These are phyloP conservation scores for Terrapene triunguis DNA, from an alignment of 2,113 vertebrate species.

Conservation along the genomic window DNA sequence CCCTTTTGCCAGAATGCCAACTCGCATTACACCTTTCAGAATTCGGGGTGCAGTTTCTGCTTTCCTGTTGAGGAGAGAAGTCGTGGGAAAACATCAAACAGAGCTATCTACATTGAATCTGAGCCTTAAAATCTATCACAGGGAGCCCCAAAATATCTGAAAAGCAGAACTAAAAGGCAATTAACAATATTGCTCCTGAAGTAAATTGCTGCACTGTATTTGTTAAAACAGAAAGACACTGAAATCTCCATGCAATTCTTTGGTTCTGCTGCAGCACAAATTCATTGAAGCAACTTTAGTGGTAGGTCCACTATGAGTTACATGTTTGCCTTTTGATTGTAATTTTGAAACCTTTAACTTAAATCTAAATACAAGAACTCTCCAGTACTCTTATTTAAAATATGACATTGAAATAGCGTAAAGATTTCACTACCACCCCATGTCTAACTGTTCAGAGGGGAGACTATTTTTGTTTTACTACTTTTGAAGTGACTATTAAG, in stretches of 20 bases:
- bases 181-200: neutral
- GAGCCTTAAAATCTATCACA: neutral
- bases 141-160: neutral
- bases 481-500: neutral
- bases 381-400: neutral
- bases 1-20: slow-evolving; percentile 88
- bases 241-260: neutral
- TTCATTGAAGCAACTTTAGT: neutral
- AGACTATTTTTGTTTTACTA: neutral
- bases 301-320: neutral
- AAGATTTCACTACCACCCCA: neutral
- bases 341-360: neutral
- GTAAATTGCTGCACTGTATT: neutral
- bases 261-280: neutral
- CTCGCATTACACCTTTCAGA: slow-evolving; percentile 87
- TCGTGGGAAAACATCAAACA: neutral
- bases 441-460: neutral
- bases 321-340: neutral
- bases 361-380: neutral
- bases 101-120: neutral
- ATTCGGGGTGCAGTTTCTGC: slow-evolving; percentile 63
- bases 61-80: slow-evolving; percentile 46
- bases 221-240: neutral
- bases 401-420: neutral
- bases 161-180: neutral